Conservation (phyloP, 2,113 vertebrate genomes). For the Scortum barcoo region DNA sequence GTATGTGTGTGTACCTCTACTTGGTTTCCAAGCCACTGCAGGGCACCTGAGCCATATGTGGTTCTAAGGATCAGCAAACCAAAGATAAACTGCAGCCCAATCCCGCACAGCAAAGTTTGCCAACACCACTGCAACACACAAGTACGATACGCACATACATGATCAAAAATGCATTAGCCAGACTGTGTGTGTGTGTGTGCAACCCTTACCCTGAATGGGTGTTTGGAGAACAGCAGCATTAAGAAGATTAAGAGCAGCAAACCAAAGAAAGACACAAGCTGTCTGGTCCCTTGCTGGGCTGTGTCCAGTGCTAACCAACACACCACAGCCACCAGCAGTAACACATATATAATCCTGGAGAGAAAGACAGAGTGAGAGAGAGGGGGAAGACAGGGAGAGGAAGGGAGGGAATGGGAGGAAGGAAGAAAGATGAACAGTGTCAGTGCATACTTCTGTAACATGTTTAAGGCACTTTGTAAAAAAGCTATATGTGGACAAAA, state of each 20-base stretch:
- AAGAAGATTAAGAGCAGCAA: constrained; percentile 85
- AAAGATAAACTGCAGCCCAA: constrained; percentile 88
- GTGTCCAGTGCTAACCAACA: constrained; percentile 90
- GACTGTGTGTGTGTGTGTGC: neutral
- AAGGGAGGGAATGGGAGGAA: neutral
- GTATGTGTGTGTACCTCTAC: constrained; percentile 82
- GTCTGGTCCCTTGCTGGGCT: constrained; percentile 80
- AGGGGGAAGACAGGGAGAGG: neutral
- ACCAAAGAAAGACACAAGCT: constrained; percentile 89
- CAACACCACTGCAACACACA: constrained; percentile 85
- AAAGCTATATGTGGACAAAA: neutral
- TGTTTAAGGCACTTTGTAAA: neutral
- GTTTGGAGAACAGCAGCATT: constrained; percentile 89
- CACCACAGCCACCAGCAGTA: constrained; percentile 70
- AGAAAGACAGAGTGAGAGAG: neutral
- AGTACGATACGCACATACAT: neutral
- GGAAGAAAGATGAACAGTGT: neutral
- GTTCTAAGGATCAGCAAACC: constrained; percentile 89
- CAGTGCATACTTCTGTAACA: neutral
- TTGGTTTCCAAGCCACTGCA: constrained; percentile 88
- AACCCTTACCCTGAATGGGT: constrained; percentile 86
- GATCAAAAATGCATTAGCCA: neutral
- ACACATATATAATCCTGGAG: constrained; percentile 80
- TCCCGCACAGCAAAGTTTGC: constrained; percentile 87
- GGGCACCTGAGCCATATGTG: constrained; percentile 79